phyloP scores from a whole-genome alignment of 1,140 invertebrate species.

The Cotesia glomerata region DNA sequence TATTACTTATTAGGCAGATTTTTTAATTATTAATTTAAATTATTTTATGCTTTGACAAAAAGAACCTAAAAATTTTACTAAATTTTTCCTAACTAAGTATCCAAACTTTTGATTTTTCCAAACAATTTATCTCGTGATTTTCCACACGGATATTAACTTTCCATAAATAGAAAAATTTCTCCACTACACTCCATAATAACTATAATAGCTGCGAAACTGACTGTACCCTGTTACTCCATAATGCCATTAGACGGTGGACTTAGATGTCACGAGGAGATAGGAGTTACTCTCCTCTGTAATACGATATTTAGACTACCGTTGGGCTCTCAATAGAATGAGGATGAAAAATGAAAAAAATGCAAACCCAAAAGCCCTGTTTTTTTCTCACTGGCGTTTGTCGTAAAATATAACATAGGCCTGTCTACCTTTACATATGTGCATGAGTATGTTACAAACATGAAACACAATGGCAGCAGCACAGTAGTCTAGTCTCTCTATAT shows the following conservation, averaged over 20 bases:
- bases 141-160: too few species aligned
- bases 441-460: constrained; percentile 6
- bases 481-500: background rate
- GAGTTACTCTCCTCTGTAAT: constrained; percentile 34
- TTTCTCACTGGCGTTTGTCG: background rate
- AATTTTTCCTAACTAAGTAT: too few species aligned
- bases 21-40: too few species aligned
- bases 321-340: constrained; percentile 23
- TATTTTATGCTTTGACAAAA: too few species aligned
- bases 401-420: background rate
- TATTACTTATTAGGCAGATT: too few species aligned
- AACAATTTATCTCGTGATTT: too few species aligned
- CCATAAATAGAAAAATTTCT: too few species aligned
- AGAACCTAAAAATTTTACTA: too few species aligned
- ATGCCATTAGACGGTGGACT: constrained; percentile 16
- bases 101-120: too few species aligned
- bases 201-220: too few species aligned
- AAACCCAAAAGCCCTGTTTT: constrained; percentile 36
- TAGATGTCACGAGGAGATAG: constrained; percentile 39
- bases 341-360: constrained; percentile 45
- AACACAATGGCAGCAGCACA: background rate
- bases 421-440: background rate
- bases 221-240: too few species aligned
- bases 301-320: constrained; percentile 36
- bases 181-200: too few species aligned